Percentiles rank a stretch among this genome's conserved stretches.
Conservation (phyloP, 2,113 vertebrate genomes). For the Channa argus region DNA sequence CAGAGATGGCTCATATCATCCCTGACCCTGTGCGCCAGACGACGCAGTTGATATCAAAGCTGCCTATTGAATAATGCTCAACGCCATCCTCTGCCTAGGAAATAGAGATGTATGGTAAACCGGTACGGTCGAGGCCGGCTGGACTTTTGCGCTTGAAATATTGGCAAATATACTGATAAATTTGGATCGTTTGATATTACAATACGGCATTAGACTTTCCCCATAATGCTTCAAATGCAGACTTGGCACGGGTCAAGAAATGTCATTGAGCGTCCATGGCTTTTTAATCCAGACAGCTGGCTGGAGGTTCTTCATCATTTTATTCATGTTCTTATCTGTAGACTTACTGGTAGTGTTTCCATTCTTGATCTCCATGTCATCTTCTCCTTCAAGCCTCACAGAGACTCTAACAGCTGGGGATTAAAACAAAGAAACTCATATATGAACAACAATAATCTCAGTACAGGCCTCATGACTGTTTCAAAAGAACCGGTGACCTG, state of each 20-base stretch:
- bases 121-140: conserved; percentile 25
- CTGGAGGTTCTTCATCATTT: background rate
- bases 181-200: conserved; percentile 22
- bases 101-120: conserved; percentile 70
- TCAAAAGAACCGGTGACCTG: too few species aligned
- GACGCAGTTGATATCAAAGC: conserved; percentile 67
- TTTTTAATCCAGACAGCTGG: conserved; percentile 13
- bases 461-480: background rate
- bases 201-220: conserved; percentile 8
- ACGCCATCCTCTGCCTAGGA: conserved; percentile 57
- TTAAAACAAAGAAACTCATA: too few species aligned
- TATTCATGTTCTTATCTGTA: too few species aligned
- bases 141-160: conserved; percentile 22
- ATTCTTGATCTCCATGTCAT: background rate
- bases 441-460: background rate
- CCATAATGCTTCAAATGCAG: conserved; percentile 13
- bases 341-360: background rate
- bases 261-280: conserved; percentile 1
- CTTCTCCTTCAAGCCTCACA: background rate
- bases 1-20: conserved; percentile 74
- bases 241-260: conserved; percentile 24
- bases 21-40: conserved; percentile 74
- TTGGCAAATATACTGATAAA: conserved; percentile 33
- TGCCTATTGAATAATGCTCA: conserved; percentile 76
- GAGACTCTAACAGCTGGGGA: background rate